Conservation (phyloP, 2,113 vertebrate genomes). For the Phoxinus phoxinus region DNA sequence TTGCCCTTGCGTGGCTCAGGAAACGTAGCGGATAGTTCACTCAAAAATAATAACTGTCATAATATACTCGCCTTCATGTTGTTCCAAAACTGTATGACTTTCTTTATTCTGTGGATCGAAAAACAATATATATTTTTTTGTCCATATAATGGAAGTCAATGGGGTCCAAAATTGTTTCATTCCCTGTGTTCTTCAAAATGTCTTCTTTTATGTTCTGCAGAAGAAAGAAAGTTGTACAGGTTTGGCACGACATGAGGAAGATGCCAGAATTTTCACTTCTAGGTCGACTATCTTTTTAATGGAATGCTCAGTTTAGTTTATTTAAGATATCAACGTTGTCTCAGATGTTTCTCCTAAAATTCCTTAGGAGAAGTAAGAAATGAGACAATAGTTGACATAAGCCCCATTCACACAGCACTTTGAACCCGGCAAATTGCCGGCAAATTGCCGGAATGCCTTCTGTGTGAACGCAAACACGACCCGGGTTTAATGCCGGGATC, state of each 20-base stretch:
- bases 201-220: background rate
- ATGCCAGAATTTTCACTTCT: background rate
- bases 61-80: no score
- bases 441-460: no score
- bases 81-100: no score
- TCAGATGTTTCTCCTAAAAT: background rate
- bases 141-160: background rate
- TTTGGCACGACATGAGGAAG: background rate
- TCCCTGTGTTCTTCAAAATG: background rate
- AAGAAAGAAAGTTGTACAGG: no score
- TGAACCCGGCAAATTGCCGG: no score
- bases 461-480: no score
- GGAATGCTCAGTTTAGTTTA: background rate
- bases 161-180: background rate
- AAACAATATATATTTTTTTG: background rate
- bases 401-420: no score
- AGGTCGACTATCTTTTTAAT: background rate
- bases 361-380: background rate
- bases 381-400: background rate
- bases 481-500: no score
- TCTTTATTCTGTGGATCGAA: no score
- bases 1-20: conserved; percentile 4
- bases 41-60: no score
- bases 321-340: background rate
- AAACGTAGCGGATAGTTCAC: no score